These are phyloP conservation scores for Danio rerio DNA, from an alignment of 2,113 vertebrate species.

Conservation along the genomic window GRCz12tu NC_133181.1:8042501-8043000, in stretches of 20 bases:
- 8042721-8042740: neutral
- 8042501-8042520: neutral
- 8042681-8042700: neutral
- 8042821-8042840: neutral
- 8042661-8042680: neutral
- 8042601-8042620: conserved; percentile 15
- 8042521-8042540: neutral
- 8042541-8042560: neutral
- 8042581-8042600: neutral
- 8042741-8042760: neutral
- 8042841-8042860: conserved; percentile 32
- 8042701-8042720: neutral
- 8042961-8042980: neutral
- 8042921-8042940: neutral
- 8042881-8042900: conserved; percentile 13
- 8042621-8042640: neutral
- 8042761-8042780: conserved; percentile 9
- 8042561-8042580: neutral
- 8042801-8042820: conserved; percentile 8
- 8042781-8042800: conserved; percentile 25
- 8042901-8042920: conserved; percentile 24
- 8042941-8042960: neutral
- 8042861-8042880: conserved; percentile 24
- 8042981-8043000: neutral
- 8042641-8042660: conserved; percentile 2